Conservation (phyloP, 2,113 vertebrate genomes). For the Ursus arctos region DNA sequence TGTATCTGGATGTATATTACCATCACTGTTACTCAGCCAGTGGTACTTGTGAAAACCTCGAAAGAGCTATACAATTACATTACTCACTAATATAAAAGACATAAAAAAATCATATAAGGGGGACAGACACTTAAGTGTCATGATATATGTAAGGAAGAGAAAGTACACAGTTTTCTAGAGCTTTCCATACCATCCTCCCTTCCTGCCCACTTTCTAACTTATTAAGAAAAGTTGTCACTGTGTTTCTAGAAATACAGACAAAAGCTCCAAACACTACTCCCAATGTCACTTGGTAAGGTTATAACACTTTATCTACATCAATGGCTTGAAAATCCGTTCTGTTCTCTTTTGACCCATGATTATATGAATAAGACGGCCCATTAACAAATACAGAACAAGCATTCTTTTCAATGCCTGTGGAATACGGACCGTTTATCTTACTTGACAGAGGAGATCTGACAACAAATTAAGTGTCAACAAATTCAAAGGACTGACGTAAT, state of each 20-base stretch:
- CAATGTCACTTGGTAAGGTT: not conserved
- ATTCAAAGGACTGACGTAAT: not conserved
- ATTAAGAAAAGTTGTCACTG: not conserved
- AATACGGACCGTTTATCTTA: not conserved
- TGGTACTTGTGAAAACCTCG: not conserved
- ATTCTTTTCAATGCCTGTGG: not conserved
- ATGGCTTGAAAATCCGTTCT: not conserved
- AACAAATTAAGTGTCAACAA: not conserved
- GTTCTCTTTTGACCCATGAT: not conserved
- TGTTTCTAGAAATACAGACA: not conserved
- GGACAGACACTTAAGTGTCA: not conserved
- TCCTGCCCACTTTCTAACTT: not conserved
- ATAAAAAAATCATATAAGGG: not conserved
- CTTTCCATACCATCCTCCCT: fast-evolving
- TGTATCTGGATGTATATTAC: not conserved
- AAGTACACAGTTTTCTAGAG: not conserved
- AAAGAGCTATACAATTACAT: not conserved
- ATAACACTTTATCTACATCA: not conserved
- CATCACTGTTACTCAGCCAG: not conserved
- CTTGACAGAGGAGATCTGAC: not conserved
- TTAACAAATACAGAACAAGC: not conserved
- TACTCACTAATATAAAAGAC: not conserved
- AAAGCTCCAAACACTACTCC: not conserved
- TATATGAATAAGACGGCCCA: not conserved
- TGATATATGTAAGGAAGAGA: not conserved